Evolutionary conservation across 2,888 invertebrate species (phyloP), one percentile per base, ranked within the genome.

Genomic region (Bellardia pandia): DNA sequence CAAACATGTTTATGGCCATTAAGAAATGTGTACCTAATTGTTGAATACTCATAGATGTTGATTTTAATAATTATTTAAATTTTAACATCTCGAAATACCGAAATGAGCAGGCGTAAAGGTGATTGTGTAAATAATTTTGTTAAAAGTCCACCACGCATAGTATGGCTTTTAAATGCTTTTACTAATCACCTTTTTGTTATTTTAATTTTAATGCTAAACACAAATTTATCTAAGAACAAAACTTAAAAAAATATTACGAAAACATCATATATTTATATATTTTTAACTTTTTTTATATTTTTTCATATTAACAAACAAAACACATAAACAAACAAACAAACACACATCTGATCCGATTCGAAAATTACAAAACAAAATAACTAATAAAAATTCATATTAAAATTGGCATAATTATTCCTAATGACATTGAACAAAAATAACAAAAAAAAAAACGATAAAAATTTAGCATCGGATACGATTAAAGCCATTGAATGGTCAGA

Each of bases 401-500:
- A 85, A 85, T 82, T 81, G 81, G 78, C 74, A 11, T 45, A 56
- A 60, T 80, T 45, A 72, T 79, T 64, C 1, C 23, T 7, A 40
- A n/a, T 30, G 7, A 11, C 33, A 68, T 42, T 77, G 53, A 13
- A 60, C 23, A 37, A 58, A 77, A 60, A 66, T 66, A 85, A 93
- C 94, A 75, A 72, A 80, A 66, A 56, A 66, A 79, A 48, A 48
- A 69, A 60, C 74, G 58, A 85, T 64, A 60, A 64, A 83, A 83
- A 62, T 85, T 91, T 93, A 96, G 97, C 98, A 81, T 95, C 96
- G 78, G 96, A 97, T 90, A 97, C 99, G 7, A 96, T 98, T 86
- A 96, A 97, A 93, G 98, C 98, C 51, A 98, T 99, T 87, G 96
- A 97, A 92, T 99, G 99, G 99, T 98, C 99, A 3, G 97, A 98